A percentile compares a stretch with the other conserved stretches of the same genome.
phyloP scores from a whole-genome alignment of 2,797 vertebrate genomes.

The Lates japonicus region DNA sequence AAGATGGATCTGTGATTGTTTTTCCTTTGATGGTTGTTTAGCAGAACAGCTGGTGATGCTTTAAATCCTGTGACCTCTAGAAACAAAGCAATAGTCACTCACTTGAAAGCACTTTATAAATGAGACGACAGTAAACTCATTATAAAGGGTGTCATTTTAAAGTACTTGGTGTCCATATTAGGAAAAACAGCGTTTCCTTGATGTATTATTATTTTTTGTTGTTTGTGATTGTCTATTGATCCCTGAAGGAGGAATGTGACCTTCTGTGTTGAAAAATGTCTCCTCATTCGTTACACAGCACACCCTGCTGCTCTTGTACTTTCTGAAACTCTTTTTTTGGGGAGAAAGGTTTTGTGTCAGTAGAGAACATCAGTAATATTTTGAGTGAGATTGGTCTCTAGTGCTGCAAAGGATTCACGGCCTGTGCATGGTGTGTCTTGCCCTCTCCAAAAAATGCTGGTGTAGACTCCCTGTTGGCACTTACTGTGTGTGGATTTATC shows the following conservation, averaged over 20 bases:
- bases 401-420: not conserved
- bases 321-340: conserved; percentile 7
- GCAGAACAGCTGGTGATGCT: conserved; percentile 78
- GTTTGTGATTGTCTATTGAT: conserved; percentile 60
- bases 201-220: conserved; percentile 54
- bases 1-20: conserved; percentile 76
- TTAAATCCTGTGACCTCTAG: conserved; percentile 80
- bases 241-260: conserved; percentile 71
- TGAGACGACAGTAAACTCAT: conserved; percentile 64
- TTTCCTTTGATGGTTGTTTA: conserved; percentile 70
- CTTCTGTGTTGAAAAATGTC: conserved; percentile 59
- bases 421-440: not conserved
- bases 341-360: not conserved
- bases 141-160: conserved; percentile 67
- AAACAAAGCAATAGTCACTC: conserved; percentile 74
- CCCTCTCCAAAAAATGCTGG: not conserved
- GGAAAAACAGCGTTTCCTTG: conserved; percentile 43
- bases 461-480: not conserved
- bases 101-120: conserved; percentile 76
- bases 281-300: conserved; percentile 25
- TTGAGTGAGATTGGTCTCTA: conserved; percentile 4
- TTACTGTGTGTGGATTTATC: conserved; percentile 28
- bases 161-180: conserved; percentile 58
- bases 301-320: conserved; percentile 35
- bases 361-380: conserved; percentile 10